Evolutionary conservation across 1,140 invertebrate genomes (phyloP), one percentile per base, ranked within the genome.

Genomic region (Drosophila rufa): DNA sequence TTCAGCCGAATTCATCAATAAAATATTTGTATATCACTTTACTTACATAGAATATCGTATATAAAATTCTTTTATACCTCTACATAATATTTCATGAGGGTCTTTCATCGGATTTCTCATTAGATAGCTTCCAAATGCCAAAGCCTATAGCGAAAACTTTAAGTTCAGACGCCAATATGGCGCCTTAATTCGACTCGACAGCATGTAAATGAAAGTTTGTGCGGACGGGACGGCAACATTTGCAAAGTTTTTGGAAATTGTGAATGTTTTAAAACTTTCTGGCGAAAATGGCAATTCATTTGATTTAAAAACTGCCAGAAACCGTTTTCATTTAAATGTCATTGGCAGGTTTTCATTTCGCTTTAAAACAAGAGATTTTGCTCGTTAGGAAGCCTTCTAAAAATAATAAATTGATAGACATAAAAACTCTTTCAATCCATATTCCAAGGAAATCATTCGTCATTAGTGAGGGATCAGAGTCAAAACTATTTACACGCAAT

Each of bases 301-400:
- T 50, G 42, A 45, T 33, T 14, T 3, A 50, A 57, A 75, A 45
- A 40, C 38, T 30, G 15, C 1, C 19, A 45, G n/a, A 19, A n/a
- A 68, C 30, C 15, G 27, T 2, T 48, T 61, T 42, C 36, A 50
- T 51, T 30, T 53, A 7, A 68, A 30, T 43, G 6, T 19, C 71
- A 77, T 73, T 80, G 47, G 58, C 57, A 81, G 60, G 40, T 58
- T 69, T 80, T 68, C 38, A 38, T 45, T 75, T 53, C 57, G 25
- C 33, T 5, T 22, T n/a, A n/a, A 22, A 11, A 47, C 30, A 12
- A 12, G 7, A 27, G 15, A 17, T 53, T 25, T 60, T 66, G 58
- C n/a, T 48, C 17, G 19, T 42, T 64, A 25, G n/a, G 7, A 30
- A 50, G 25, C 11, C 30, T 22, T 15, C 43, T 9, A 38, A 4